Conservation (phyloP, 2,113 vertebrate species). For the Burhinus oedicnemus region DNA sequence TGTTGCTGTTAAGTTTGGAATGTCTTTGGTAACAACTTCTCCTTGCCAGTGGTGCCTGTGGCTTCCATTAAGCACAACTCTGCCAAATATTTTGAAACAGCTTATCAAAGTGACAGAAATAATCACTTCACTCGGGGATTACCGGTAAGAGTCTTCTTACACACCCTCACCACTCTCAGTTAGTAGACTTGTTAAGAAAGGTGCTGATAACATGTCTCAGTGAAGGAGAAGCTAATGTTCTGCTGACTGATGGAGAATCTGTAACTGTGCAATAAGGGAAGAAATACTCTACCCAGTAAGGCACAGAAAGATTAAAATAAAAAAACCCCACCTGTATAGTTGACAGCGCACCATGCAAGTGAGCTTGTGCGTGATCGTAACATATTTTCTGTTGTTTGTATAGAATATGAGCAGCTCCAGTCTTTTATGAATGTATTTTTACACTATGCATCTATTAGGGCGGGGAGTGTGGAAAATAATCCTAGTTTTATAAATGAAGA, state of each 20-base stretch:
- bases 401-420: neutral
- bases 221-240: neutral
- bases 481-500: neutral
- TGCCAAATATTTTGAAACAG: neutral
- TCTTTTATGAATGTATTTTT: neutral
- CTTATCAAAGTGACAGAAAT: neutral
- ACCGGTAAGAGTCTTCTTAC: neutral
- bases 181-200: neutral
- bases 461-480: neutral
- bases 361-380: neutral
- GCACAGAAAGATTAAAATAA: neutral
- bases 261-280: neutral
- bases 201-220: neutral
- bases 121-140: neutral
- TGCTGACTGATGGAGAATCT: neutral
- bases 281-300: neutral
- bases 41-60: neutral
- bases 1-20: neutral
- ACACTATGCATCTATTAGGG: neutral
- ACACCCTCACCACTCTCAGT: neutral
- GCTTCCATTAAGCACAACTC: neutral
- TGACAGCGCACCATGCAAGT: neutral
- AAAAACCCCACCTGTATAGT: neutral
- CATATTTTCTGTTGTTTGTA: neutral
- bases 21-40: neutral